Conservation (phyloP, 2,888 invertebrate species). For the Toxonevra muliebris region DNA sequence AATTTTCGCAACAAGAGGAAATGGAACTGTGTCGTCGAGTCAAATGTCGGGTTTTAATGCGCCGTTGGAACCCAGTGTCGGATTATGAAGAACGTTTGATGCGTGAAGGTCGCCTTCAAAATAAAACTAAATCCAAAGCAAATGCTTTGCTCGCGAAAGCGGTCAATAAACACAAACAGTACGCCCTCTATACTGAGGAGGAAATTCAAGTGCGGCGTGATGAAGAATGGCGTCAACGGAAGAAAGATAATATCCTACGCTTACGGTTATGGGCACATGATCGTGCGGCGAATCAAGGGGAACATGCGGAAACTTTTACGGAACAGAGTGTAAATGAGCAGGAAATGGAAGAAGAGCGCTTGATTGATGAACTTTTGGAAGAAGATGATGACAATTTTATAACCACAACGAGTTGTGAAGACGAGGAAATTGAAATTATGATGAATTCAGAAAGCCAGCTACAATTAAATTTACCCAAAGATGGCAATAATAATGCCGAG, state of each 20-base stretch:
- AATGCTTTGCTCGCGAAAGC: slow-evolving; percentile 23
- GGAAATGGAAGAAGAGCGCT: slow-evolving; percentile 5
- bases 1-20: too few species aligned
- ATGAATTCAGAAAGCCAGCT: too few species aligned
- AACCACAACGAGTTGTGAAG: too few species aligned
- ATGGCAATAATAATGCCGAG: slow-evolving; percentile 3
- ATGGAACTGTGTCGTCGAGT: slow-evolving; percentile 19
- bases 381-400: neutral
- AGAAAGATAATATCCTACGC: slow-evolving; percentile 27
- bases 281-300: neutral
- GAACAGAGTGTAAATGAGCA: neutral
- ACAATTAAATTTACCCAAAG: too few species aligned
- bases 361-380: neutral
- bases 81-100: slow-evolving; percentile 19
- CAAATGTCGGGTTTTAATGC: slow-evolving; percentile 19
- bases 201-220: slow-evolving; percentile 17
- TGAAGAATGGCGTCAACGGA: slow-evolving; percentile 20
- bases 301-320: neutral
- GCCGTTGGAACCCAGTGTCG: slow-evolving; percentile 25
- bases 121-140: slow-evolving; percentile 12
- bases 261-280: slow-evolving; percentile 23
- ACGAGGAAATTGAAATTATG: too few species aligned
- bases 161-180: slow-evolving; percentile 3
- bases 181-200: neutral
- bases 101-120: slow-evolving; percentile 25